Evolutionary conservation across 2,797 vertebrate species (phyloP).

Genomic region (Gymnodraco acuticeps): DNA sequence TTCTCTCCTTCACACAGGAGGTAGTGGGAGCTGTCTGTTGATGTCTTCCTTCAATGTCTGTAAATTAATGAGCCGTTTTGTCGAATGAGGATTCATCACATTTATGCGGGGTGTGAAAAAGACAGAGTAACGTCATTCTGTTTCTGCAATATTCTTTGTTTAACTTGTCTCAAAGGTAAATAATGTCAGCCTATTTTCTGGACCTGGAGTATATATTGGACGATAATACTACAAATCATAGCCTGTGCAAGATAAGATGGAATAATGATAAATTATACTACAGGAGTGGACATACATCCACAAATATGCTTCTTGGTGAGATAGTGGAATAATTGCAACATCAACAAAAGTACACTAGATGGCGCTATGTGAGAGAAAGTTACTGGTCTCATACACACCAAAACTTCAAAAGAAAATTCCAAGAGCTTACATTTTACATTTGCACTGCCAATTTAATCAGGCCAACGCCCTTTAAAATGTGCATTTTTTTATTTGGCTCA

Average conservation of each 20-base stretch:
- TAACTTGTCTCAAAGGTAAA: background rate
- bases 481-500: background rate
- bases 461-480: background rate
- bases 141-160: slow-evolving; percentile 18
- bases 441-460: background rate
- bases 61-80: slow-evolving; percentile 51
- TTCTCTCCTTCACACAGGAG: slow-evolving; percentile 27
- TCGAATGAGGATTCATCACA: slow-evolving; percentile 34
- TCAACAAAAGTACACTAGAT: slow-evolving; percentile 57
- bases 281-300: background rate
- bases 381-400: too few relatives aligned
- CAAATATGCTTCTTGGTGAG: background rate
- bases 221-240: background rate
- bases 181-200: background rate
- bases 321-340: slow-evolving; percentile 24
- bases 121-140: slow-evolving; percentile 17
- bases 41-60: slow-evolving; percentile 36
- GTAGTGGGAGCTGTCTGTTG: slow-evolving; percentile 41
- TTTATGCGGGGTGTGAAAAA: slow-evolving; percentile 10
- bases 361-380: slow-evolving; percentile 58
- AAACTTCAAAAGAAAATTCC: slow-evolving; percentile 38
- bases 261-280: background rate
- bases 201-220: background rate
- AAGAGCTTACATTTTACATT: slow-evolving; percentile 8
- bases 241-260: background rate